These are phyloP conservation scores for Elymnias hypermnestra DNA, from an alignment of 1,140 invertebrate species.

Conservation along the genomic window DNA sequence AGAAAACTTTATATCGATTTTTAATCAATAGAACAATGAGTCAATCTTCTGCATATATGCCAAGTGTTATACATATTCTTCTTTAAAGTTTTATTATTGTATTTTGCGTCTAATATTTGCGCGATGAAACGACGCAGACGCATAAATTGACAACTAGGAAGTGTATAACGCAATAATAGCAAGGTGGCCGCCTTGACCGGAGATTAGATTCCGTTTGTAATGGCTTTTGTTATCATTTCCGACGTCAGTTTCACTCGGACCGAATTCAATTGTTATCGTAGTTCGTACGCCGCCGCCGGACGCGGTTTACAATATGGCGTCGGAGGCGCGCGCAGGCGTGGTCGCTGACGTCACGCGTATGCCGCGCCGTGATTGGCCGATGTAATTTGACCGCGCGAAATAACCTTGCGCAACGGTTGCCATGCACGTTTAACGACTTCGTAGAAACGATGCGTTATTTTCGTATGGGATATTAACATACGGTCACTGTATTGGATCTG, in stretches of 20 bases:
- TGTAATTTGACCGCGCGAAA: constrained; percentile 37
- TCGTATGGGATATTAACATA: constrained; percentile 12
- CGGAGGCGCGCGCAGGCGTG: constrained; percentile 72
- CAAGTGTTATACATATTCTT: too few species aligned
- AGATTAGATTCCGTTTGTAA: constrained; percentile 17
- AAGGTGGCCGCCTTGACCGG: constrained; percentile 21
- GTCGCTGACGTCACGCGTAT: constrained; percentile 60
- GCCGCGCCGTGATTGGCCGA: constrained; percentile 44
- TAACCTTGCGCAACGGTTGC: constrained; percentile 70
- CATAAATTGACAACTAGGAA: constrained; percentile 9
- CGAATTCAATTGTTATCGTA: constrained; percentile 26
- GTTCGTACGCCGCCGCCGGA: constrained; percentile 18
- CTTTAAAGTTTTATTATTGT: too few species aligned
- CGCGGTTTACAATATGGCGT: constrained; percentile 34
- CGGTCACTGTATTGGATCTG: too few species aligned
- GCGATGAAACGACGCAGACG: constrained; percentile 10
- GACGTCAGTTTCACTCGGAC: constrained; percentile 5
- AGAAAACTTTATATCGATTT: too few species aligned
- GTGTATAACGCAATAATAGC: constrained; percentile 6
- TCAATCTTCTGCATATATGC: too few species aligned
- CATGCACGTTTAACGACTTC: constrained; percentile 41
- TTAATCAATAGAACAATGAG: too few species aligned
- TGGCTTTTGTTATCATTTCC: constrained; percentile 14
- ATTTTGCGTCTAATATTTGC: too few species aligned
- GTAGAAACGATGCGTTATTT: constrained; percentile 42